These are phyloP conservation scores for Hermetia illucens DNA, from an alignment of 1,140 invertebrate genomes.

Conservation along the genomic window DNA sequence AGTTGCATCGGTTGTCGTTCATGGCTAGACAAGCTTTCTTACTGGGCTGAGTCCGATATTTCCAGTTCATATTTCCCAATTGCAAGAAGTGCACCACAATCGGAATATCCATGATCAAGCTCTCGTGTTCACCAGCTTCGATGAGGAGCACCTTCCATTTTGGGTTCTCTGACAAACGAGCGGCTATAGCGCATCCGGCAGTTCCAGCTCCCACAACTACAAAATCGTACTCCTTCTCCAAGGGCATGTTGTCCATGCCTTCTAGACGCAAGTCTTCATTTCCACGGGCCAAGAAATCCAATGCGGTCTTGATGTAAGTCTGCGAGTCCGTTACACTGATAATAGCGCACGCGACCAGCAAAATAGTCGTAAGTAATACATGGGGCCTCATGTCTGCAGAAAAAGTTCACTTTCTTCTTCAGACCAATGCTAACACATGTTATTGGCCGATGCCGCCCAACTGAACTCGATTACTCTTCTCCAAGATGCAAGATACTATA, in stretches of 20 bases:
- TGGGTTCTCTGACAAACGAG: conserved; percentile 43
- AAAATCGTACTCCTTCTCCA: conserved; percentile 39
- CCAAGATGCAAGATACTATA: too few species aligned
- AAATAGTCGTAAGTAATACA: too few species aligned
- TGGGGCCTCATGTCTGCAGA: too few species aligned
- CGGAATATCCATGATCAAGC: conserved; percentile 51
- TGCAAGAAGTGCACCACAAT: conserved; percentile 47
- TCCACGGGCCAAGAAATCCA: conserved; percentile 22
- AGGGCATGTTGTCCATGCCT: conserved; percentile 25
- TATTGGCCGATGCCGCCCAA: too few species aligned
- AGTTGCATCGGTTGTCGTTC: conserved; percentile 44
- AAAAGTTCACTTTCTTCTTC: too few species aligned
- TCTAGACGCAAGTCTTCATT: conserved; percentile 15
- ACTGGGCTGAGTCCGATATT: conserved; percentile 47
- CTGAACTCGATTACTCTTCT: too few species aligned
- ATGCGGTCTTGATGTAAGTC: conserved; percentile 1
- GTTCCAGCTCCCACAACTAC: conserved; percentile 58
- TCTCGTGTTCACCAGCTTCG: conserved; percentile 47
- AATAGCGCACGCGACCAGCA: background rate
- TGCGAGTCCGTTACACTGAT: background rate
- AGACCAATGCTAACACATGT: too few species aligned
- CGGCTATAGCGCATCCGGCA: conserved; percentile 53
- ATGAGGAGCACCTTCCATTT: conserved; percentile 47
- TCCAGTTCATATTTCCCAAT: conserved; percentile 47
- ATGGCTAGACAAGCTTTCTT: conserved; percentile 30